Base-by-base conservation (phyloP, 2,797 vertebrate genomes). In the Staurois parvus region DNA sequence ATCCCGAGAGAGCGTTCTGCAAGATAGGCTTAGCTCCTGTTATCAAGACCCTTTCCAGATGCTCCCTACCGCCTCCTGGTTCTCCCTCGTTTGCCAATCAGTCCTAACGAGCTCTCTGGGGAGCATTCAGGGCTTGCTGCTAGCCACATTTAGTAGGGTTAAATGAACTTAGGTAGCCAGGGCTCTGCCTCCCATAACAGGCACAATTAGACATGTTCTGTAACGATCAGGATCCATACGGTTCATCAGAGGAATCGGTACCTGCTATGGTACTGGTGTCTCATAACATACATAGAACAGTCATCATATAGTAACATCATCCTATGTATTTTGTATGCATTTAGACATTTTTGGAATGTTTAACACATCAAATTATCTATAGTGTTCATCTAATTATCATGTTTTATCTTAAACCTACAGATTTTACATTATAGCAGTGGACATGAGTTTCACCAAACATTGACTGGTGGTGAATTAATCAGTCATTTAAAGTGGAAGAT, bases 91-190 rank as follows among this genome's bases (percentile, higher is more conserved):
- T 97, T 97, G 98, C 97, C 98, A 98, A 97, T 98, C 97, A 97
- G 97, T 97, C 97, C 97, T 98, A 97, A 99, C 97, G 97, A 98
- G 97, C 96, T 97, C 98, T 97, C 98, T 88, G 91, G 94, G 97
- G 98, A 97, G 95, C 95, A 95, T 95, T 96, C 96, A 96, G 96
- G 94, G 95, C 94, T 94, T 93, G 95, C 92, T 91, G 89, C 95
- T 97, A 96, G 97, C 96, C 96, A 96, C 97, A 96, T 96, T 97
- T 98, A 97, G 97, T 97, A 95, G 89, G 95, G 95, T 96, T 96
- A 94, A 96, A 96, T 97, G 96, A 97, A 97, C 97, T 96, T 93
- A 92, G 96, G 92, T 90, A 62, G 84, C 76, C 83, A 45, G 62
- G 70, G 77, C 62, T 37, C 84, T 79, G 70, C 40, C 62, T 83